Conservation (phyloP, 2,888 invertebrate species). For the Holacanthella duospinosa region DNA sequence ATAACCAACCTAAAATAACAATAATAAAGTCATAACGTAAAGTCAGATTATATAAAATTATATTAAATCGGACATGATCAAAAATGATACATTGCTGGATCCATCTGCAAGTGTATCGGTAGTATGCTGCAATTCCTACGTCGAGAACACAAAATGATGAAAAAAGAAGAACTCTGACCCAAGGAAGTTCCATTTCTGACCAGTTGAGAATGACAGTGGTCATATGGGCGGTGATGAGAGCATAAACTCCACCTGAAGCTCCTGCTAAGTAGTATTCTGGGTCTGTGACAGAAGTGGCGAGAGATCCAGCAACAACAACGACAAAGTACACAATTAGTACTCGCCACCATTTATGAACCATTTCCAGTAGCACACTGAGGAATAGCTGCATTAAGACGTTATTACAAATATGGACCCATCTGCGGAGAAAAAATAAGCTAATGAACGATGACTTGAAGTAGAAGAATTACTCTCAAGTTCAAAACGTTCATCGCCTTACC, state of each 20-base stretch:
- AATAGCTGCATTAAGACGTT: constrained; percentile 85
- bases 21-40: background rate
- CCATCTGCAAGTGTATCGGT: constrained; percentile 64
- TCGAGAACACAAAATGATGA: constrained; percentile 69
- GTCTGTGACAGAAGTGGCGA: constrained; percentile 65
- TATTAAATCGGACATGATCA: background rate
- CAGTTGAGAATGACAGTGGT: constrained; percentile 93
- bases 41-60: background rate
- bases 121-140: constrained; percentile 80
- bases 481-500: too few relatives aligned
- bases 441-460: too few relatives aligned
- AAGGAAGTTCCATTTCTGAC: constrained; percentile 90
- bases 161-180: constrained; percentile 61
- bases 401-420: constrained; percentile 74
- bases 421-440: constrained; percentile 45
- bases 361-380: constrained; percentile 78
- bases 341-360: constrained; percentile 86
- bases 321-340: constrained; percentile 71
- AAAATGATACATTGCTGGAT: constrained; percentile 47
- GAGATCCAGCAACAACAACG: constrained; percentile 73
- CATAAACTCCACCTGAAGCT: constrained; percentile 91
- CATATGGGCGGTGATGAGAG: constrained; percentile 82
- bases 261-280: constrained; percentile 75
- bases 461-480: too few relatives aligned
- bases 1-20: constrained; percentile 67